These are phyloP conservation scores for Stictonetta naevosa DNA, from an alignment of 2,113 vertebrate species.

Conservation along the genomic window DNA sequence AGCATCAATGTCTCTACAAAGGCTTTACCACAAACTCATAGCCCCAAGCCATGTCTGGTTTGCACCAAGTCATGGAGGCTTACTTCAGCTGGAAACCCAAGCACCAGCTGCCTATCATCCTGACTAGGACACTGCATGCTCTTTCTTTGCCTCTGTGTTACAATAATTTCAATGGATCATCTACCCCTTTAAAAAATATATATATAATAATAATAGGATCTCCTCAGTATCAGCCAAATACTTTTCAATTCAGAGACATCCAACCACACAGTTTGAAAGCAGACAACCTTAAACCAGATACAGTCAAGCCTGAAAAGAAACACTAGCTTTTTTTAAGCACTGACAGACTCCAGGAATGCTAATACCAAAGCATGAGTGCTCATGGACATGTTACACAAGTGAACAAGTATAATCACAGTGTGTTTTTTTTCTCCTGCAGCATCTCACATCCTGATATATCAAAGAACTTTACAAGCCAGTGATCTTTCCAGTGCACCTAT, in stretches of 20 bases:
- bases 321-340: neutral
- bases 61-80: neutral
- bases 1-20: neutral
- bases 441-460: neutral
- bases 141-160: neutral
- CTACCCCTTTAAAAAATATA: neutral
- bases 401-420: conserved; percentile 4
- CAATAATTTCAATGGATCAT: neutral
- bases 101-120: neutral
- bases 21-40: neutral
- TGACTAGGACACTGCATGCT: neutral
- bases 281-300: neutral
- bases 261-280: neutral
- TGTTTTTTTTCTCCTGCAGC: neutral
- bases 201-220: neutral
- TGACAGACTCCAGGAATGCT: neutral
- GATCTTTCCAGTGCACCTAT: neutral
- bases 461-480: neutral
- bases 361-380: neutral
- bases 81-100: neutral
- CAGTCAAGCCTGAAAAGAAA: neutral
- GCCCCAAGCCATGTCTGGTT: neutral
- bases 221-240: neutral
- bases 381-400: neutral
- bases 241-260: neutral